Evolutionary conservation across 2,797 vertebrate genomes (phyloP).

Genomic region (Anabas testudineus): DNA sequence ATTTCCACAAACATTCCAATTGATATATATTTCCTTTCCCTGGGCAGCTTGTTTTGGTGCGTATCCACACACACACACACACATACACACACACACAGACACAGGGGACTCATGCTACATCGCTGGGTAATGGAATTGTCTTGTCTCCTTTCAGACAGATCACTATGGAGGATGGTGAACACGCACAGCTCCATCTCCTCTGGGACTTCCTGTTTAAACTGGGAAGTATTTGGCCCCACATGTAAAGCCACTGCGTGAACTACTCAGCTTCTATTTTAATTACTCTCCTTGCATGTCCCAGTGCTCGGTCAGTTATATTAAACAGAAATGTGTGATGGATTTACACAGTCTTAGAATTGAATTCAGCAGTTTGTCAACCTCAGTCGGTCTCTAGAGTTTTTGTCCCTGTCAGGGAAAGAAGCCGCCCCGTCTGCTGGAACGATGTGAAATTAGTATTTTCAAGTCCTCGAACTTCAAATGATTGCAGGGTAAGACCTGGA

Average conservation of each 20-base stretch:
- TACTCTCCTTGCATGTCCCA: conserved; percentile 26
- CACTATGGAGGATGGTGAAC: conserved; percentile 49
- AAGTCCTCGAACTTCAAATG: neutral
- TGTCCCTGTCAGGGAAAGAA: neutral
- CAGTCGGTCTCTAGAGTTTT: conserved; percentile 5
- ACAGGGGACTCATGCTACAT: conserved; percentile 69
- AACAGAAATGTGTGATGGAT: conserved; percentile 38
- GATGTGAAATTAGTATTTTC: neutral
- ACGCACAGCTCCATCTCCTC: conserved; percentile 42
- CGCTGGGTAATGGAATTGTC: conserved; percentile 77
- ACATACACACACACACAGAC: conserved; percentile 39
- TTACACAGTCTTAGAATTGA: conserved; percentile 14
- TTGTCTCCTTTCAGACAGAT: conserved; percentile 74
- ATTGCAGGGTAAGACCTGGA: neutral
- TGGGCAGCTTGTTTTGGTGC: conserved; percentile 56
- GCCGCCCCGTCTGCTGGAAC: neutral
- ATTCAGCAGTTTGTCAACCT: conserved; percentile 37
- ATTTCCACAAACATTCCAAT: conserved; percentile 49
- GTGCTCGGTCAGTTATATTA: conserved; percentile 35
- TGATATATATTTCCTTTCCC: conserved; percentile 60
- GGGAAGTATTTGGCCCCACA: conserved; percentile 57
- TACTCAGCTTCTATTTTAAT: conserved; percentile 64
- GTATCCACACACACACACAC: conserved; percentile 12
- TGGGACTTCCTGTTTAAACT: conserved; percentile 66
- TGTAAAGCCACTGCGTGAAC: conserved; percentile 50